These are phyloP conservation scores for Diplosoma virens DNA, from an alignment of 23 tunicate genomes.

Conservation along the genomic window DNA sequence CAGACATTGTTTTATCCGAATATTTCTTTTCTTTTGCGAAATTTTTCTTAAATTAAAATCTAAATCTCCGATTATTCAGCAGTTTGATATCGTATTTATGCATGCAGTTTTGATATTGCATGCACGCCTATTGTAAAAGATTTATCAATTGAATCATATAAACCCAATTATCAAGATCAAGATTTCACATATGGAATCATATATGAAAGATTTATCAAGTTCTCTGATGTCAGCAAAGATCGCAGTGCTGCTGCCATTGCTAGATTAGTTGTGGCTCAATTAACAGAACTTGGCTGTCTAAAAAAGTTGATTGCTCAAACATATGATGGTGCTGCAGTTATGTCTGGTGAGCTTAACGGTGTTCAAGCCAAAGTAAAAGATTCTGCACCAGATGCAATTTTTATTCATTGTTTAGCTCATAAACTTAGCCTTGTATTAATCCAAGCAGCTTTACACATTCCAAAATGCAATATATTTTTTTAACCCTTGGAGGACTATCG, in stretches of 20 bases:
- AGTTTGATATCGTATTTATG: no score
- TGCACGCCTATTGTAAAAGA: no score
- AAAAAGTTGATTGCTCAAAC: constrained; percentile 2
- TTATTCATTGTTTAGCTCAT: constrained; percentile 20
- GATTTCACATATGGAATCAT: no score
- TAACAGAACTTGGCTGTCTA: constrained; percentile 10
- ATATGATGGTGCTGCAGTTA: constrained; percentile 18
- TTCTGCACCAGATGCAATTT: constrained; percentile 9
- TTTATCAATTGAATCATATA: no score
- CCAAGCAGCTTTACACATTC: not conserved
- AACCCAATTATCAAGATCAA: no score
- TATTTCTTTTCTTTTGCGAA: no score
- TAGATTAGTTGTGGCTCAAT: constrained; percentile 6
- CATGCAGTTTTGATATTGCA: no score
- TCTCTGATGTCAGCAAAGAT: constrained; percentile 12
- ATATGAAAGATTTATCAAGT: constrained; percentile 6
- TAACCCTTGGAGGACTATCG: not conserved
- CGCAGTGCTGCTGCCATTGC: constrained; percentile 12
- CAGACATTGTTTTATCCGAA: no score
- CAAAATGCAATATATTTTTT: constrained; percentile 1
- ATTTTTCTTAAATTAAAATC: no score
- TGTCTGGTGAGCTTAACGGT: constrained; percentile 17
- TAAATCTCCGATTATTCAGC: no score
- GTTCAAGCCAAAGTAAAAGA: constrained; percentile 16
- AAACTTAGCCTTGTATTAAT: not conserved